Evolutionary conservation across 2,113 vertebrate species (phyloP), one percentile per base, ranked within the genome.

Genomic region (Petrocephalus microphthalmus): DNA sequence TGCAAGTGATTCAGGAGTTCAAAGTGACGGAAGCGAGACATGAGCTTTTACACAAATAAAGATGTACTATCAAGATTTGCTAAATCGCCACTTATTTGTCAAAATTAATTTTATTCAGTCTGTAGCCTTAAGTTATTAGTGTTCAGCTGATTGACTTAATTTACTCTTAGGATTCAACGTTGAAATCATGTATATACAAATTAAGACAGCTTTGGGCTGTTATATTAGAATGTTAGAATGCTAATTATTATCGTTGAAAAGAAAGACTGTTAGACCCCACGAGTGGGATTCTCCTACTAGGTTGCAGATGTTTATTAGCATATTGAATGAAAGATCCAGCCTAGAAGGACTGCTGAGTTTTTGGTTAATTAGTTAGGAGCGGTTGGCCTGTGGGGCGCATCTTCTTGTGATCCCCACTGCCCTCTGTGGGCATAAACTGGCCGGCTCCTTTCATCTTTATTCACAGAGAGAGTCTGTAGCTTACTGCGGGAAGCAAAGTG

Each of bases 141-240:
- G 78, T 51, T 42, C 29, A 87, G 42, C 37, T 47, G 20, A 57
- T 49, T 71, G 11, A 42, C 56, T 71, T 87, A 33, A 67, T 87
- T 87, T 71, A 49, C 54, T n/a, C 42, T 71, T 67, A 71, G 3
- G 20, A 67, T 67, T 51, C n/a, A 42, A 67, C 6, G 37, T 3
- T 45, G 33, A 71, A 87, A 71, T 56, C 47, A n/a, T 22, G 57
- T n/a, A 85, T 53, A 45, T 86, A 51, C 42, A 87, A 67, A 87
- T 49, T 42, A 49, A 87, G 42, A 87, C 57, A 71, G 60, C 57
- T 71, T 10, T 67, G 13, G 29, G 22, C 57, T 51, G 45, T 49
- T 67, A 57, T 15, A n/a, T n/a, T n/a, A n/a, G n/a, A 60, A 86
- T 60, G 64, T 86, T 60, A 42, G 6, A n/a, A 45, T 42, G 33